Evolutionary conservation across 2,797 vertebrate species (phyloP).

Genomic region (Acanthis flammea): DNA sequence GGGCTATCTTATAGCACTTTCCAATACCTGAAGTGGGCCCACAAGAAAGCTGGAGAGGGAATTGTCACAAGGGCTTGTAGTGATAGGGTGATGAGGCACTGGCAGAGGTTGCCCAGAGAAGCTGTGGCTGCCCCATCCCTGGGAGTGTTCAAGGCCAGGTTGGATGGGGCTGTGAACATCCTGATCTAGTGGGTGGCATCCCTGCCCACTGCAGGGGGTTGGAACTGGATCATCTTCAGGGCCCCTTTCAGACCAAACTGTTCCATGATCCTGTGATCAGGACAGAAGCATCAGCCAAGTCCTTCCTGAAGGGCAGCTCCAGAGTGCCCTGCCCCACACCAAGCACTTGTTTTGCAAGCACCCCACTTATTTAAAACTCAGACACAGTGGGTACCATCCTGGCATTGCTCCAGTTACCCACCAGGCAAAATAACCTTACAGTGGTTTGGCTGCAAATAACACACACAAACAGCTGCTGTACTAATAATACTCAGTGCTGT

Average conservation of each 20-base stretch:
- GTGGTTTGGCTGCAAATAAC: background rate
- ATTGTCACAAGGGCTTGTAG: background rate
- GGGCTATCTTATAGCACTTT: background rate
- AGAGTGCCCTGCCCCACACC: background rate
- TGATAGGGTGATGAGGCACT: background rate
- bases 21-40: background rate
- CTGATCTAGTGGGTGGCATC: background rate
- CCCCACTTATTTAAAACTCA: background rate
- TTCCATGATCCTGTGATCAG: background rate
- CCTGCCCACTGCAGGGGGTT: fast-evolving
- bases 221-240: background rate
- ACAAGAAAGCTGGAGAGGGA: background rate
- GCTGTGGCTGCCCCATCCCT: background rate
- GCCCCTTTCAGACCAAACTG: background rate
- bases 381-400: background rate
- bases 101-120: background rate
- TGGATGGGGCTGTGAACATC: background rate
- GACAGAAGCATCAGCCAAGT: background rate
- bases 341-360: background rate
- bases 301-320: fast-evolving
- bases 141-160: background rate
- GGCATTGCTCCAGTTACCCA: fast-evolving
- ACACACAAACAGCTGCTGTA: background rate
- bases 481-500: background rate
- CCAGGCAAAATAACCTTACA: background rate